These are phyloP conservation scores for Anisognathus igniventris DNA, from an alignment of 2,797 vertebrate genomes.

Conservation along the genomic window DNA sequence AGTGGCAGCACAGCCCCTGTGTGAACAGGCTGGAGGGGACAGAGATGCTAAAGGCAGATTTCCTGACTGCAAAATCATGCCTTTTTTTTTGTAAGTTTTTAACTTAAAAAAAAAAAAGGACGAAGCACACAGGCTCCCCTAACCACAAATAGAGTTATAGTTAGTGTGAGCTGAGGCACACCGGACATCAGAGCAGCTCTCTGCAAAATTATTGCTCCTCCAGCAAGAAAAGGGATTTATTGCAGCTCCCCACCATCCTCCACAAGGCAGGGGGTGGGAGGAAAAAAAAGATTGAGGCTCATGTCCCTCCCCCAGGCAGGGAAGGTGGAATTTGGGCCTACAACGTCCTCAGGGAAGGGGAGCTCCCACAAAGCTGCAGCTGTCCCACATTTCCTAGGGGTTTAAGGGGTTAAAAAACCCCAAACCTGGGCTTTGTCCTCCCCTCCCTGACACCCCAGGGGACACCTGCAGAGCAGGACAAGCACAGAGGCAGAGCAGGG, in stretches of 20 bases:
- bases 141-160: constrained; percentile 13
- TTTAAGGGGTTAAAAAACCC: background rate
- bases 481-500: background rate
- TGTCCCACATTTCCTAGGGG: background rate
- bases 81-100: background rate
- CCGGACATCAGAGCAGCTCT: background rate
- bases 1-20: background rate
- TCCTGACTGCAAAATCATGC: constrained; percentile 5
- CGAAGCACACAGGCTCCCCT: background rate
- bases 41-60: background rate
- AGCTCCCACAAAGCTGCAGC: fast-evolving
- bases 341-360: background rate
- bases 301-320: fast-evolving
- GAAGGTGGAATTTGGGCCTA: background rate
- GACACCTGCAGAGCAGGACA: background rate
- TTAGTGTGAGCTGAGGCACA: background rate
- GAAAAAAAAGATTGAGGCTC: background rate
- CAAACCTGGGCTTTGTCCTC: background rate
- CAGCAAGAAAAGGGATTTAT: background rate
- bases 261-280: fast-evolving
- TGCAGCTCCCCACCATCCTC: background rate
- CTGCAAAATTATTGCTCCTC: background rate
- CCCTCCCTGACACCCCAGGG: background rate
- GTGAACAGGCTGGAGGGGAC: background rate
- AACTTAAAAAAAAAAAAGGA: background rate